Evolutionary conservation across 2,797 vertebrate genomes (phyloP).

Genomic region (Erpetoichthys calabaricus): DNA sequence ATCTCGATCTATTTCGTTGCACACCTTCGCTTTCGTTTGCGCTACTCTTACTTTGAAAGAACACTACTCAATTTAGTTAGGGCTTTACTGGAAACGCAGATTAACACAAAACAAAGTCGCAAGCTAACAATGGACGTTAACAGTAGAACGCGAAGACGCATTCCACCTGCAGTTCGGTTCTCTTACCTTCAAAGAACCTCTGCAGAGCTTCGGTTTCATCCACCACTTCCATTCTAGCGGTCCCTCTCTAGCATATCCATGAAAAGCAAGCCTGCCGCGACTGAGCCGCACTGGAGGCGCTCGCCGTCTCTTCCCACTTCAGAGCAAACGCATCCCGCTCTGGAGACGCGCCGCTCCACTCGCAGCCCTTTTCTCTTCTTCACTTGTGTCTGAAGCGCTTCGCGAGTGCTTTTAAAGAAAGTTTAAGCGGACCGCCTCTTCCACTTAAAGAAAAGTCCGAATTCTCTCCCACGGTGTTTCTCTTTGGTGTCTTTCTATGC

Average conservation of each 20-base stretch:
- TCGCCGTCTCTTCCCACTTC: slow-evolving; percentile 21
- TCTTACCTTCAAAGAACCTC: slow-evolving; percentile 94
- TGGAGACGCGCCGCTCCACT: slow-evolving; percentile 9
- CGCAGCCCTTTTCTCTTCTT: slow-evolving; percentile 7
- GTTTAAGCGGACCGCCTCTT: slow-evolving; percentile 4
- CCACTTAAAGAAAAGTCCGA: slow-evolving; percentile 18
- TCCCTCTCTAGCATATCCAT: slow-evolving; percentile 62
- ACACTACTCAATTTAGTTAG: no score
- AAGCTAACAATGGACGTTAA: not conserved
- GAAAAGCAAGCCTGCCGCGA: slow-evolving; percentile 38
- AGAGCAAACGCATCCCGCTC: slow-evolving; percentile 37
- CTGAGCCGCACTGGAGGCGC: slow-evolving; percentile 24
- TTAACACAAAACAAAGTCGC: no score
- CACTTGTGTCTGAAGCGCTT: not conserved
- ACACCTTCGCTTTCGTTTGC: no score
- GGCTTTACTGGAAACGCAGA: no score
- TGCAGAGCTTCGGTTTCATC: slow-evolving; percentile 96
- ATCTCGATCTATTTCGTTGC: no score
- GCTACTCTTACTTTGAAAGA: no score
- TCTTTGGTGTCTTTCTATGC: slow-evolving; percentile 11
- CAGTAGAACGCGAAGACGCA: not conserved
- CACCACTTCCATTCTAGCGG: slow-evolving; percentile 90
- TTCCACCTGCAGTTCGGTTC: no score
- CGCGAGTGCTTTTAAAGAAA: no score
- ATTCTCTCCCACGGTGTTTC: slow-evolving; percentile 4